Evolutionary conservation across 2,888 invertebrate species (phyloP), one percentile per base, ranked within the genome.

Genomic region (Campoletis raptor): DNA sequence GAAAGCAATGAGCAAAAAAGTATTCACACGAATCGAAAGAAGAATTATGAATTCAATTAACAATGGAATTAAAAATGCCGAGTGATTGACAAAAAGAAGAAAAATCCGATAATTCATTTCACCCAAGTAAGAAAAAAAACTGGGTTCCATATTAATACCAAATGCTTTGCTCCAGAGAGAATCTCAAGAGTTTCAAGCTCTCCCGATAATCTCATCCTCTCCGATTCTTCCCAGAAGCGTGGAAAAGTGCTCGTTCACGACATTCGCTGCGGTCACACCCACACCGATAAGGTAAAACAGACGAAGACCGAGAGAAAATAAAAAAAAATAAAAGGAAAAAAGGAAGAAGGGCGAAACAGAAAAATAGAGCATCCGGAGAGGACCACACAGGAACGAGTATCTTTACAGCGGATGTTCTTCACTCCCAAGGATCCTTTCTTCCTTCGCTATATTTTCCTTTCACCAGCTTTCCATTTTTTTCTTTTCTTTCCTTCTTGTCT

Each of bases 181-280:
- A 67, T 78, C 66, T 36, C 10, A 0, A 18, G 57, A 42, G n/a
- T 77, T 48, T 1, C 36, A 48, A 61, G 66, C 45, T 67, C 45
- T 67, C 48, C 24, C 30, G 54, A 37, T 54, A 36, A 61, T 61
- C 84, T n/a, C 48, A 4, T 64, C 24, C 57, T 37, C 64, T 10
- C 87, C 87, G 86, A 88, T 90, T 83, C 90, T 91, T 92, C 90
- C 86, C 89, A 90, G 91, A 91, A 92, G 89, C 90, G 85, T 90
- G 90, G 90, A 91, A 86, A 86, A 90, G 88, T 91, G 90, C 90
- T 89, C 90, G 89, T 90, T 91, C 91, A 90, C 89, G 90, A 89
- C 86, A 91, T 92, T 92, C 88, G 91, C 90, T 90, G 92, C 90
- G 92, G 92, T 91, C 88, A 90, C 92, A 92, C 91, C 91, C 91